Base-by-base conservation (phyloP, 2,797 vertebrate genomes). In the Hylomyscus alleni region DNA sequence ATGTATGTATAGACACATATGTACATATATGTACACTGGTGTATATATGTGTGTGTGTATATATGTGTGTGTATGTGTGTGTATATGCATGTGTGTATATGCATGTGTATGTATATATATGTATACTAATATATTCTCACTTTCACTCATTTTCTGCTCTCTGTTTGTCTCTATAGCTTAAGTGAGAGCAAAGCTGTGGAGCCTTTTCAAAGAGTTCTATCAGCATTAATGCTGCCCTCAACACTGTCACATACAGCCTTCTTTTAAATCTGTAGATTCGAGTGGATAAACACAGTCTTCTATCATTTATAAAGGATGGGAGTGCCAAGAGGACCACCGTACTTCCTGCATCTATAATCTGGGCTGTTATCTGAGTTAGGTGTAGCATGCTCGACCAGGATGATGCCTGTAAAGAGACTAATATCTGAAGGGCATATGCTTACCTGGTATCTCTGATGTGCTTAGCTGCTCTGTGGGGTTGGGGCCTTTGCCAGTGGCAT, bases 71-170 rank as follows among this genome's bases (percentile, higher is more conserved):
- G 13, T 11, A 80, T 29, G 12, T 31, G 0, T 62, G 4, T 29
- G 4, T 62, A 24, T 60, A 3, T 11, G 34, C 31, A 2, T 78
- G 47, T 78, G 1, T 58, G 1, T 37, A 2, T 24, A 2, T 26
- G 5, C 47, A 12, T 20, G 10, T n/a, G 0, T n/a, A 2, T n/a
- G 2, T 34, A 1, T 67, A 15, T 34, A 13, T 44, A n/a, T 40
- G 0, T 54, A 5, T 31, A 34, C 8, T 65, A 50, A 73, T 56
- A 13, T 60, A 24, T 91, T 77, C 69, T 52, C 72, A 77, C 69
- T 3, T 37, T 8, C 7, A 44, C 0, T 73, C 24, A 4, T 65
- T 65, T 44, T 29, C 6, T 26, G 0, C 9, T 31, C 24, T 24
- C 29, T 77, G 11, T 72, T 93, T 86, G 52, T 73, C 58, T n/a